Percentiles rank a stretch among this genome's conserved stretches.
These are phyloP conservation scores for Saccostrea glomerata DNA, from an alignment of 1,140 invertebrate species.

Conservation along the genomic window DNA sequence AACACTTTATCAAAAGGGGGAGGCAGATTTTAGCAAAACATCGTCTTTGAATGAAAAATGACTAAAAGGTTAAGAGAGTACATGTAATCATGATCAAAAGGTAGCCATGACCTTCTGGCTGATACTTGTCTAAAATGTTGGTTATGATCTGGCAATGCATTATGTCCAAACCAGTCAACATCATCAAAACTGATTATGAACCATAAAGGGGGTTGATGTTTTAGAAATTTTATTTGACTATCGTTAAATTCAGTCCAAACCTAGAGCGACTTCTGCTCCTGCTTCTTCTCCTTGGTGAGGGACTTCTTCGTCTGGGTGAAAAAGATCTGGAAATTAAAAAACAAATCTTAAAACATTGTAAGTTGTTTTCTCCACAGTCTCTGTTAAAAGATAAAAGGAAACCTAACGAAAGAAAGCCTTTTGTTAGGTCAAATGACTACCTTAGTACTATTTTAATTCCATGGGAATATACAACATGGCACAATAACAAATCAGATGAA, in stretches of 20 bases:
- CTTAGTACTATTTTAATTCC: background rate
- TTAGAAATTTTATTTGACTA: too few relatives aligned
- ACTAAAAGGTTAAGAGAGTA: too few relatives aligned
- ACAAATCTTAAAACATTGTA: background rate
- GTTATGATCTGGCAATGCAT: too few relatives aligned
- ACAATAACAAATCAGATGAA: background rate
- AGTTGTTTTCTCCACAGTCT: background rate
- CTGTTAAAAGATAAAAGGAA: background rate
- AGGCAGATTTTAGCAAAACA: too few relatives aligned
- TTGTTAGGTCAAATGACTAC: background rate
- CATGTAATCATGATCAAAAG: too few relatives aligned
- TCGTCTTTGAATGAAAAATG: too few relatives aligned
- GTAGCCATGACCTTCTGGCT: too few relatives aligned
- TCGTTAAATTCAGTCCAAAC: background rate
- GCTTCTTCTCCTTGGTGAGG: constrained; percentile 43
- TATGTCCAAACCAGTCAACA: too few relatives aligned
- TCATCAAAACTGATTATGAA: too few relatives aligned
- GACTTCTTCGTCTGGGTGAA: constrained; percentile 17
- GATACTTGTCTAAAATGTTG: too few relatives aligned
- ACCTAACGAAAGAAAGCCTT: background rate
- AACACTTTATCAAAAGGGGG: too few relatives aligned
- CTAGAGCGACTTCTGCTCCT: constrained; percentile 38
- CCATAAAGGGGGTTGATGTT: too few relatives aligned
- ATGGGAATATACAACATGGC: background rate
- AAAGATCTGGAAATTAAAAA: constrained; percentile 38